Base-by-base conservation (phyloP, 2,113 vertebrate species). In the Hippopotamus amphibius region DNA sequence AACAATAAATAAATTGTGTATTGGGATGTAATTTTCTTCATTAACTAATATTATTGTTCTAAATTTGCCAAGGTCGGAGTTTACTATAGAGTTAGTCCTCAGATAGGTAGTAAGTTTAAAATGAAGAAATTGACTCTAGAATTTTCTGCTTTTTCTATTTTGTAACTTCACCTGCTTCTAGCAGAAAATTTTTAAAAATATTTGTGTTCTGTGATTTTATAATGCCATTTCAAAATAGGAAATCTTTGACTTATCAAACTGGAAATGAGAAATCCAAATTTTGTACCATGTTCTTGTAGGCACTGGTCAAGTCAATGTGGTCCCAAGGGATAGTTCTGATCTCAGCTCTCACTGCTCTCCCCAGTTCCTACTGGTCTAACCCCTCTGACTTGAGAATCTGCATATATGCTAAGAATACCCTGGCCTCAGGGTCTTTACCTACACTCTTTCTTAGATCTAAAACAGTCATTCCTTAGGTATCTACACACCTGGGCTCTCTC, bases 1-100 rank as follows among this genome's bases (percentile, higher is more conserved):
- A 87, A 97, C 63, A 86, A 94, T 91, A 96, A 96, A 91, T 81
- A 94, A 93, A 92, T 86, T 87, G 48, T 77, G 17, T 24, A 92
- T 66, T 87, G 83, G 41, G 89, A 92, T 94, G 68, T 79, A 86
- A 96, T 93, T 91, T 93, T 96, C 79, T 93, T 94, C 46, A 93
- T 93, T 97, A 93, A 87, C 83, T 96, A 89, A 88, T 10, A 94
- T 94, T 88, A 97, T 65, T 90, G 24, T 65, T 76, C 21, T 76
- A 84, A 92, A 97, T 93, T 96, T 97, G 24, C 68, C 24, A 84
- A 96, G 41, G n/a, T 93, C 15, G 2, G 19, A 97, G 92, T 92
- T 97, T 92, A 50, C 68, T 24, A 48, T 21, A 69, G 7, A 63
- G 7, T 88, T 94, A 86, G 48, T 88, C 17, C 22, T 96, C 33